phyloP scores from a whole-genome alignment of 2,888 invertebrate genomes.

The Mythimna vitellina region DNA sequence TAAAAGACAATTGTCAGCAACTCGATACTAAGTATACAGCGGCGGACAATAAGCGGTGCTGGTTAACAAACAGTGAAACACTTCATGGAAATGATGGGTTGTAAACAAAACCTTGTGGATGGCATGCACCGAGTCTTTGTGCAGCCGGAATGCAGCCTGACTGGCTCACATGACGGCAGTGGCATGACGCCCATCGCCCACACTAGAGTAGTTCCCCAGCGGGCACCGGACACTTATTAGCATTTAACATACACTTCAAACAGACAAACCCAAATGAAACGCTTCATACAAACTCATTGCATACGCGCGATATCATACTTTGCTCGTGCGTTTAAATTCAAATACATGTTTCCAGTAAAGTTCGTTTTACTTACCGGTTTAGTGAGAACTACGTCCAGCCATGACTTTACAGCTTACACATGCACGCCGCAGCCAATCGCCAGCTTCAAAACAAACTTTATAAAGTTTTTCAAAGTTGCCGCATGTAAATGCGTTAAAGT shows the following conservation, averaged over 20 bases:
- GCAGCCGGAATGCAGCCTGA: constrained; percentile 58
- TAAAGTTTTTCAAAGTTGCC: constrained; percentile 80
- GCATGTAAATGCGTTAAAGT: constrained; percentile 69
- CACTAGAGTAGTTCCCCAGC: constrained; percentile 40
- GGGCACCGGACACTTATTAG: constrained; percentile 62
- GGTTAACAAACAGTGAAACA: constrained; percentile 70
- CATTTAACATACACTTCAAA: constrained; percentile 50
- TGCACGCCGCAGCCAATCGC: constrained; percentile 73
- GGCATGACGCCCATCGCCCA: constrained; percentile 56
- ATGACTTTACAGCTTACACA: constrained; percentile 81
- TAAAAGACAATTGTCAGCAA: constrained; percentile 62
- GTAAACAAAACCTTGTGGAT: constrained; percentile 72
- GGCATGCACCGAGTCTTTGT: constrained; percentile 51
- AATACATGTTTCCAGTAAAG: constrained; percentile 79
- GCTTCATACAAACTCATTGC: constrained; percentile 44
- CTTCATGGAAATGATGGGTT: constrained; percentile 79
- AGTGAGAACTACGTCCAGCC: constrained; percentile 83
- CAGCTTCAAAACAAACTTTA: constrained; percentile 82
- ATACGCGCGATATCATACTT: constrained; percentile 48
- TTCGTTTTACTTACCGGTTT: constrained; percentile 88
- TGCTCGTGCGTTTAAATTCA: constrained; percentile 63
- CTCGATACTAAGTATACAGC: constrained; percentile 71
- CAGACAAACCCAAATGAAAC: constrained; percentile 48
- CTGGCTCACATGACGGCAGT: constrained; percentile 29
- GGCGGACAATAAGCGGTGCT: constrained; percentile 75